These are phyloP conservation scores for Bombus difficillimus DNA, from an alignment of 1,140 invertebrate genomes.

Conservation along the genomic window DNA sequence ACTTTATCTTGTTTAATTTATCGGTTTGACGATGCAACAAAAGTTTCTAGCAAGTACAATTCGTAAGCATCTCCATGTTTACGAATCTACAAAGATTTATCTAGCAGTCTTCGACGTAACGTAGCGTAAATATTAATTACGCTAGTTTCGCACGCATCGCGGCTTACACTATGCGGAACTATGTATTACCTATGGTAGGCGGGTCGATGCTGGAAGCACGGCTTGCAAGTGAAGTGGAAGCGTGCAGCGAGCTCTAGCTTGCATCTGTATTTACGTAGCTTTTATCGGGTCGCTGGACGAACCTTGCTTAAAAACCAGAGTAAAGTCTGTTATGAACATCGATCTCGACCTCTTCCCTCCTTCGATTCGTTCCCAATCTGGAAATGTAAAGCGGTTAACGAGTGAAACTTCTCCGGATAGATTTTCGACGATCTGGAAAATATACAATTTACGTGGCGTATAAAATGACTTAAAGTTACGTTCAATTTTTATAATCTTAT, in stretches of 20 bases:
- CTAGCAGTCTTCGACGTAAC: background rate
- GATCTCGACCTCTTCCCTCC: slow-evolving; percentile 5
- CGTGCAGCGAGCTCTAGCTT: background rate
- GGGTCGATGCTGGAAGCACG: background rate
- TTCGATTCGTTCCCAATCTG: background rate
- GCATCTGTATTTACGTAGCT: slow-evolving; percentile 47
- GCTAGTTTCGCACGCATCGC: background rate
- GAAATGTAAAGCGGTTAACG: background rate
- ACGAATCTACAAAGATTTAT: background rate
- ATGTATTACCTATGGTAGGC: background rate
- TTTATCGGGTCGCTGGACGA: slow-evolving; percentile 41
- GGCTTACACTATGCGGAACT: slow-evolving; percentile 1
- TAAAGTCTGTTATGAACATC: slow-evolving; percentile 47
- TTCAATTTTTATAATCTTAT: no score
- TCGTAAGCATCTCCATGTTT: background rate
- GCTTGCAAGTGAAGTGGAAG: slow-evolving; percentile 34
- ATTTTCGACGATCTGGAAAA: background rate
- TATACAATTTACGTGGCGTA: no score
- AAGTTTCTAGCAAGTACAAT: background rate
- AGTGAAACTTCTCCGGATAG: background rate
- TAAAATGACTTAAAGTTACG: background rate
- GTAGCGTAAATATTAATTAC: slow-evolving; percentile 27
- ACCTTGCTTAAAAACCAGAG: slow-evolving; percentile 32
- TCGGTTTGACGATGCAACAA: no score
- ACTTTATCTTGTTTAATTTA: no score